A percentile compares a stretch with the other conserved stretches of the same genome.
phyloP scores from a whole-genome alignment of 2,888 invertebrate genomes.

The Chymomyza fuscimana region DNA sequence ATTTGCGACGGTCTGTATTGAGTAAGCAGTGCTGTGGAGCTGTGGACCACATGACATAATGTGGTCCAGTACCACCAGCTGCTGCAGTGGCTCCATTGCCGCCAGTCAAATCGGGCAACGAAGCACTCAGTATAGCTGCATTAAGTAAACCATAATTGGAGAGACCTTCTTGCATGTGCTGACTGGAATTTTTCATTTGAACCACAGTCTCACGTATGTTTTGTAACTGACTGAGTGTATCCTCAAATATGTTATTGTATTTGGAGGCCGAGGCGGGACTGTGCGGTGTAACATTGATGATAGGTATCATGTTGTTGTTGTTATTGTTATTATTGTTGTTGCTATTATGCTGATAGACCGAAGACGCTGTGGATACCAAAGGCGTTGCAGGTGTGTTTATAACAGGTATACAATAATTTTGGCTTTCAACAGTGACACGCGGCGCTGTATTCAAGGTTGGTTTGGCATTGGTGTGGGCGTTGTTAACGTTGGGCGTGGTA shows the following conservation, averaged over 20 bases:
- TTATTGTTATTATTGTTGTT: conserved; percentile 44
- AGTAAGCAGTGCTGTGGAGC: conserved; percentile 77
- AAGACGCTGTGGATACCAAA: not conserved
- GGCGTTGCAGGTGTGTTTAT: conserved; percentile 68
- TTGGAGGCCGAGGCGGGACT: conserved; percentile 89
- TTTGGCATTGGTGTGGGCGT: conserved; percentile 37
- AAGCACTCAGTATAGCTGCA: conserved; percentile 71
- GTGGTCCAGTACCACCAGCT: conserved; percentile 33
- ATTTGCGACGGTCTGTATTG: conserved; percentile 84
- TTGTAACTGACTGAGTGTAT: conserved; percentile 79
- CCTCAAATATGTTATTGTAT: conserved; percentile 83
- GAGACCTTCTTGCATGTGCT: conserved; percentile 73
- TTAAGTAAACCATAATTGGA: conserved; percentile 72
- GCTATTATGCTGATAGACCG: conserved; percentile 28
- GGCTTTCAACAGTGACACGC: conserved; percentile 63
- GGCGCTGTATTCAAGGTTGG: conserved; percentile 25
- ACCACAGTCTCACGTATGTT: conserved; percentile 80
- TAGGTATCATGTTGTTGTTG: conserved; percentile 84
- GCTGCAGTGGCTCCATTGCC: conserved; percentile 55
- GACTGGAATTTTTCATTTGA: conserved; percentile 80
- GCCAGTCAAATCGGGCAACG: conserved; percentile 77
- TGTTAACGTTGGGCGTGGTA: conserved; percentile 21
- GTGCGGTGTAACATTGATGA: conserved; percentile 93
- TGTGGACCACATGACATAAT: conserved; percentile 76
- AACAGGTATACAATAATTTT: conserved; percentile 76